Evolutionary conservation across 2,797 vertebrate species (phyloP).

Genomic region (Sebastes variabilis): DNA sequence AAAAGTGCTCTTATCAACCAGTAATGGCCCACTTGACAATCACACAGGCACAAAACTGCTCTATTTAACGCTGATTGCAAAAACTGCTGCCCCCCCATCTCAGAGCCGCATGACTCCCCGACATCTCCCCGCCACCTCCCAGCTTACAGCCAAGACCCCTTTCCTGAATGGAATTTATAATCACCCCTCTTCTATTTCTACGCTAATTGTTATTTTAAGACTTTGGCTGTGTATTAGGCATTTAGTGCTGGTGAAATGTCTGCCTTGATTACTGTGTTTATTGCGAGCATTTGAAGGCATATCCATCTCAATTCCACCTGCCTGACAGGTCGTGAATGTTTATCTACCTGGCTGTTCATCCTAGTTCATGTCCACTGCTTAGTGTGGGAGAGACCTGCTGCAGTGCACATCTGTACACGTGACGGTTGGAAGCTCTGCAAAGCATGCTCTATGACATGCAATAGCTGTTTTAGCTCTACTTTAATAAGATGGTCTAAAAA

Average conservation of each 20-base stretch:
- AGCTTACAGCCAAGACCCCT: slow-evolving; percentile 76
- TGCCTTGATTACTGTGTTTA: slow-evolving; percentile 76
- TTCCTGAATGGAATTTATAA: slow-evolving; percentile 96
- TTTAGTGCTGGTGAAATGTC: slow-evolving; percentile 65
- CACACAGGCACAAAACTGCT: slow-evolving; percentile 96
- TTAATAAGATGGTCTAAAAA: not conserved
- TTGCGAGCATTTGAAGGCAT: slow-evolving; percentile 31
- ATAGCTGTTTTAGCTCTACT: not conserved
- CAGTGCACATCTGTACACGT: not conserved
- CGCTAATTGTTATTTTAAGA: slow-evolving; percentile 90
- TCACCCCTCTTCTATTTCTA: slow-evolving; percentile 88
- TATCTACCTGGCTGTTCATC: slow-evolving; percentile 18
- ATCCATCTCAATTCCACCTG: slow-evolving; percentile 37
- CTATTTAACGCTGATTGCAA: slow-evolving; percentile 98
- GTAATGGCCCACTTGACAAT: slow-evolving; percentile 99
- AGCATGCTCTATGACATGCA: not conserved
- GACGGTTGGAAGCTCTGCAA: not conserved
- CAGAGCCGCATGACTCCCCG: slow-evolving; percentile 70
- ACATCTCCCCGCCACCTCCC: slow-evolving; percentile 63
- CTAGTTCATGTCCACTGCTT: not conserved
- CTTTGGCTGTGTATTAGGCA: slow-evolving; percentile 53
- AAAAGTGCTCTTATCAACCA: slow-evolving; percentile 92
- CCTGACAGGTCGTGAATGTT: slow-evolving; percentile 28
- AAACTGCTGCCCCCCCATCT: slow-evolving; percentile 81
- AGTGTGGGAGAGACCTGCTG: not conserved